Base-by-base conservation (phyloP, 2,797 vertebrate genomes). In the Cryptoprocta ferox region DNA sequence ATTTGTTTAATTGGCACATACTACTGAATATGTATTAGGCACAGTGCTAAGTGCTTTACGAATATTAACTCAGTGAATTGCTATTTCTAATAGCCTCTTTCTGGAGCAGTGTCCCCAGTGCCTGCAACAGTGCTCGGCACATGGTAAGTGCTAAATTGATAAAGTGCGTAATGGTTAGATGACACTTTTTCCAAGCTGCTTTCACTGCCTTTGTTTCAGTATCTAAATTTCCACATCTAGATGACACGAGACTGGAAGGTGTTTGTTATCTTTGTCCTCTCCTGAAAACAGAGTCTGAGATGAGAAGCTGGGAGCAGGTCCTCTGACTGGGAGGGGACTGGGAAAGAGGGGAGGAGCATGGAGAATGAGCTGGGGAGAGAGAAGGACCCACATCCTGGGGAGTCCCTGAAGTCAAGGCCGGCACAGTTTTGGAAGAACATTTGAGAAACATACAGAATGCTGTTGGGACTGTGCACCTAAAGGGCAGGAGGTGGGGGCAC, bases 131-230 rank as follows among this genome's bases (percentile, higher is more conserved):
- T 13, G 9, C 35, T 32, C 16, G 24, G 39, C 18, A 81, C 30
- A 66, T 66, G 45, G 19, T 28, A 73, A 70, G 24, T 30, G 28
- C 16, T 83, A 53, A 89, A 13, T 0, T 39, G 84, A 56, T 56
- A 35, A 73, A 11, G 45, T 66, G 39, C 21, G 83, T 61, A 89
- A 61, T 30, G 65, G 59, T 70, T 85, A 92, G 79, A 53, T 85
- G 80, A 48, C 81, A 53, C 16, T 50, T 75, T 92, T 50, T n/a
- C 48, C 19, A 66, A 59, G 9, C 59, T n/a, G 8, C 50, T 87
- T 6, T 76, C n/a, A 45, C 3, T 76, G 63, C 2, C 28, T 79
- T 87, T 35, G n/a, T 83, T 45, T 88, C 32, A 63, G 19, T 70
- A 39, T 48, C 11, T 15, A 81, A 45, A 65, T 76, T 94, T 63